Conservation (phyloP, 2,888 invertebrate genomes). For the Slavum lentiscoides region DNA sequence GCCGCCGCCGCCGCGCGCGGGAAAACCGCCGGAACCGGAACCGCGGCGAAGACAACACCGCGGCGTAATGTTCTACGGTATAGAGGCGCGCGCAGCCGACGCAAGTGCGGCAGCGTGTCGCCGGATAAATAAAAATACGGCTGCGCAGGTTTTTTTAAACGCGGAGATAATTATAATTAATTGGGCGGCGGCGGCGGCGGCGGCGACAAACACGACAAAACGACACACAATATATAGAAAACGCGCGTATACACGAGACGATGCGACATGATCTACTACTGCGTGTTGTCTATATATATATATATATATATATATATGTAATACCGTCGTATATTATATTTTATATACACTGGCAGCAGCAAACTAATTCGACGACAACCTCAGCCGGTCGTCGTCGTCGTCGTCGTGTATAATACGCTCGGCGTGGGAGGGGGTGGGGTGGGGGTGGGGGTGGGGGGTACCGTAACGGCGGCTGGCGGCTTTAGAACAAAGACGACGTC, state of each 20-base stretch:
- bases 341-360: not conserved
- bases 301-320: not conserved
- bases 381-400: not conserved
- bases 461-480: constrained; percentile 36
- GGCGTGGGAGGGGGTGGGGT: too few species aligned
- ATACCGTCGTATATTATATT: not conserved
- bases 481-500: constrained; percentile 39
- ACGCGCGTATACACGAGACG: constrained; percentile 20
- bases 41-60: not conserved
- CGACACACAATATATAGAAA: not conserved
- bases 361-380: constrained; percentile 53
- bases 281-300: not conserved
- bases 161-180: constrained; percentile 51
- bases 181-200: constrained; percentile 32
- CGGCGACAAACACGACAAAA: constrained; percentile 34
- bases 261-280: constrained; percentile 1
- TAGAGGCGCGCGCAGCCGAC: not conserved
- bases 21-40: constrained; percentile 10
- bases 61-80: not conserved
- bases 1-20: not conserved
- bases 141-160: constrained; percentile 40
- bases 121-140: constrained; percentile 39
- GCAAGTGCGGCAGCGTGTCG: too few species aligned
- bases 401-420: not conserved
- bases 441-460: not conserved